phyloP scores from a whole-genome alignment of 2,797 vertebrate genomes.

The Arrhamphus sclerolepis region DNA sequence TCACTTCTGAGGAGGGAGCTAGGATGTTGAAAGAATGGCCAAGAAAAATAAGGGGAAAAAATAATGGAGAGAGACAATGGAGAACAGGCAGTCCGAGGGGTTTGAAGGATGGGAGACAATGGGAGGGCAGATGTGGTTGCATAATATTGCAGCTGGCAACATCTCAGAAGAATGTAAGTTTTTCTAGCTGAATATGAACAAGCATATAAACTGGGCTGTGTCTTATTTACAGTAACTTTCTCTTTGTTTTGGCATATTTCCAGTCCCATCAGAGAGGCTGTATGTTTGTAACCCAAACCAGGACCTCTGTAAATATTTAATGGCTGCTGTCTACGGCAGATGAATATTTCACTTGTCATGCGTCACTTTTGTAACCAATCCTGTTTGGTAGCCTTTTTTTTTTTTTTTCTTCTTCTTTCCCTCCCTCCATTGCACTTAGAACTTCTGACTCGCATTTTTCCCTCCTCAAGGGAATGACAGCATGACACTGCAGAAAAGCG shows the following conservation, averaged over 20 bases:
- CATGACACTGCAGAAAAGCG: not conserved
- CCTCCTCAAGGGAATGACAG: not conserved
- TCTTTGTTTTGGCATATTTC: not conserved
- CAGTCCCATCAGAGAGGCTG: constrained; percentile 2
- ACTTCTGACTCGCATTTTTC: constrained; percentile 15
- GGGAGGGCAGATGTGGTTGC: constrained; percentile 53
- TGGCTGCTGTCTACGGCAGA: constrained; percentile 31
- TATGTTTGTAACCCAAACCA: constrained; percentile 17
- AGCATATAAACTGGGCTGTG: not conserved
- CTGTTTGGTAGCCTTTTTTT: constrained; percentile 32
- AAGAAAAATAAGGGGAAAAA: constrained; percentile 70
- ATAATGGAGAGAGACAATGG: constrained; percentile 63
- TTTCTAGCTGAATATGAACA: not conserved
- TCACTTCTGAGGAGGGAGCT: constrained; percentile 63
- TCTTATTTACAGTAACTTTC: not conserved
- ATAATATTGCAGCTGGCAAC: constrained; percentile 44
- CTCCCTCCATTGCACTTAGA: constrained; percentile 10
- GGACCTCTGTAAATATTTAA: constrained; percentile 71
- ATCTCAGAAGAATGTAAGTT: constrained; percentile 22
- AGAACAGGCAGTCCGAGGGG: constrained; percentile 38
- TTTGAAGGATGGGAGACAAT: constrained; percentile 65
- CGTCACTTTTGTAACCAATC: constrained; percentile 59
- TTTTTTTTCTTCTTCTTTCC: too few relatives aligned
- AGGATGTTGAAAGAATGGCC: constrained; percentile 77
- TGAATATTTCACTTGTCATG: constrained; percentile 45